These are phyloP conservation scores for Zootoca vivipara DNA, from an alignment of 2,113 vertebrate species.

Conservation along the genomic window DNA sequence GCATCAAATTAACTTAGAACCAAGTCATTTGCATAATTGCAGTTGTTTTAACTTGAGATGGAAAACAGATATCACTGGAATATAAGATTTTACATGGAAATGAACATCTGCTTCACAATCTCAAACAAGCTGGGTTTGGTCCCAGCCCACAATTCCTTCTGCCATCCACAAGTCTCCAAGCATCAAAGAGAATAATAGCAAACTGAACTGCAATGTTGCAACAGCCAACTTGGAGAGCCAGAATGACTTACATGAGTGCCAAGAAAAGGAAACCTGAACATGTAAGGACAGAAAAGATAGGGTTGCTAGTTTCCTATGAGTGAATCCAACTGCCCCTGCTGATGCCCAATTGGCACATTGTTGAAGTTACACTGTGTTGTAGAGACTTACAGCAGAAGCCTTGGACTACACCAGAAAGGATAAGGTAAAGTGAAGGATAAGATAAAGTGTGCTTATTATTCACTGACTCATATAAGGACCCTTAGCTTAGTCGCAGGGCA, in stretches of 20 bases:
- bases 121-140: neutral
- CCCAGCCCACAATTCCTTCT: slow-evolving; percentile 34
- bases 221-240: slow-evolving; percentile 9
- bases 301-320: neutral
- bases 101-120: slow-evolving; percentile 16
- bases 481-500: neutral
- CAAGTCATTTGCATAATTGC: neutral
- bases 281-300: neutral
- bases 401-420: neutral
- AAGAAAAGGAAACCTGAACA: slow-evolving; percentile 27
- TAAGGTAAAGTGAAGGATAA: no score
- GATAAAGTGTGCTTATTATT: no score
- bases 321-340: neutral
- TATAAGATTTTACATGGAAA: neutral
- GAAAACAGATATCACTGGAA: neutral
- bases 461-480: neutral
- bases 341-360: neutral
- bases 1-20: neutral
- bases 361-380: neutral
- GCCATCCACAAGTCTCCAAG: neutral
- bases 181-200: slow-evolving; percentile 19
- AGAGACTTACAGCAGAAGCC: neutral
- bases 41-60: neutral
- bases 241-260: slow-evolving; percentile 21
- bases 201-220: neutral